Evolutionary conservation across 2,113 vertebrate species (phyloP), one percentile per base, ranked within the genome.

Genomic region (Clarias gariepinus): DNA sequence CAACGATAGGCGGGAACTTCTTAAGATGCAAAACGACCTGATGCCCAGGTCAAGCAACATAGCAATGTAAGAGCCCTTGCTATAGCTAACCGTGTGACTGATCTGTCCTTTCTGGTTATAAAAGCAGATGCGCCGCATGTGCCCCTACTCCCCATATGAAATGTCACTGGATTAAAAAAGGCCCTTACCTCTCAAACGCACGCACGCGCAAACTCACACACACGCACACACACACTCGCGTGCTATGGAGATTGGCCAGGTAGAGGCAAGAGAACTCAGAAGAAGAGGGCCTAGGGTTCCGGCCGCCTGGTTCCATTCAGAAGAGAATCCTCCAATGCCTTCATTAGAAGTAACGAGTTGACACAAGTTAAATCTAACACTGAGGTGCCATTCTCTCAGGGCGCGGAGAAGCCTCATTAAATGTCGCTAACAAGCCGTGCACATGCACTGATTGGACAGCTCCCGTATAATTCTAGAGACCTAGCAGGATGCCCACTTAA

Each of bases 291-390:
- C 90, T 88, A 91, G 91, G 93, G 93, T 94, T 94, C 94, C 93
- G 93, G 93, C 90, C 93, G 93, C 94, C 91, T 93, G 94, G 93
- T 89, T 95, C 95, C 95, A 96, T 96, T 97, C 94, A 96, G 90
- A 28, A 89, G 85, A 85, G 91, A 90, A 93, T 92, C 77, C 82
- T 93, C 94, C 94, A 92, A 92, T 94, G 91, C 93, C 94, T 98
- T 98, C 96, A 97, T 99, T 98, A 99, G 96, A 97, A 97, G 95
- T 96, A 97, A 97, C 96, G 94, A 97, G 97, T 97, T 97, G 97
- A 98, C 95, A 97, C 96, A 97, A 98, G 97, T 97, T 98, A 97
- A 97, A 95, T 96, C 95, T 96, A 94, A 95, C 95, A 95, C 92
- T 94, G 95, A 95, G 94, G 96, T 95, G 96, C 96, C 96, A 96